phyloP scores from a whole-genome alignment of 1,140 invertebrate genomes.

The Caerostris extrusa region DNA sequence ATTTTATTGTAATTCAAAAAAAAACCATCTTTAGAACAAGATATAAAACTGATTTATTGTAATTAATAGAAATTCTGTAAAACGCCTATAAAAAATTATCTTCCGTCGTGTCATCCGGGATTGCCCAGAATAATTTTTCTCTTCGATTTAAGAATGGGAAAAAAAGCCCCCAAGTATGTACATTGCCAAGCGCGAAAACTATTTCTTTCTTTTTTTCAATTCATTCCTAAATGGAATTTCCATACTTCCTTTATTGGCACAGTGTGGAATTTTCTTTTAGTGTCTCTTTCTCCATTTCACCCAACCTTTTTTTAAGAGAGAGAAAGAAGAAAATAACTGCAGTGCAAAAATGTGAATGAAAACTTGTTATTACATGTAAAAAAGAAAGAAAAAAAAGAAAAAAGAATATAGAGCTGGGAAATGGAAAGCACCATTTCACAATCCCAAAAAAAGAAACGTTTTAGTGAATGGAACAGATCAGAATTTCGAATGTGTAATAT shows the following conservation, averaged over 20 bases:
- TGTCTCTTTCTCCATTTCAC: background rate
- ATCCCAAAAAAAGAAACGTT: background rate
- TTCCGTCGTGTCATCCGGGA: no score
- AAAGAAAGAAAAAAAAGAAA: background rate
- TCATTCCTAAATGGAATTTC: background rate
- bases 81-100: no score
- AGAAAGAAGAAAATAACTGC: background rate
- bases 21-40: no score
- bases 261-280: background rate
- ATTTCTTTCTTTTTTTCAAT: background rate
- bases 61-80: no score
- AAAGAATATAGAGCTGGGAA: background rate
- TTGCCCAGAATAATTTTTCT: no score
- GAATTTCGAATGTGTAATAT: background rate
- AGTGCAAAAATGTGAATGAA: background rate
- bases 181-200: background rate
- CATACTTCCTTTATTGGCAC: constrained; percentile 27
- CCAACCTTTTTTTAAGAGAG: background rate
- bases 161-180: background rate
- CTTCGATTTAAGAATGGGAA: no score
- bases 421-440: background rate
- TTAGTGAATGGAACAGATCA: background rate
- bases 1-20: no score
- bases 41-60: no score
- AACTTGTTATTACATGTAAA: constrained; percentile 12